These are phyloP conservation scores for Crepidodera aurea DNA, from an alignment of 2,888 invertebrate species.

Conservation along the genomic window DNA sequence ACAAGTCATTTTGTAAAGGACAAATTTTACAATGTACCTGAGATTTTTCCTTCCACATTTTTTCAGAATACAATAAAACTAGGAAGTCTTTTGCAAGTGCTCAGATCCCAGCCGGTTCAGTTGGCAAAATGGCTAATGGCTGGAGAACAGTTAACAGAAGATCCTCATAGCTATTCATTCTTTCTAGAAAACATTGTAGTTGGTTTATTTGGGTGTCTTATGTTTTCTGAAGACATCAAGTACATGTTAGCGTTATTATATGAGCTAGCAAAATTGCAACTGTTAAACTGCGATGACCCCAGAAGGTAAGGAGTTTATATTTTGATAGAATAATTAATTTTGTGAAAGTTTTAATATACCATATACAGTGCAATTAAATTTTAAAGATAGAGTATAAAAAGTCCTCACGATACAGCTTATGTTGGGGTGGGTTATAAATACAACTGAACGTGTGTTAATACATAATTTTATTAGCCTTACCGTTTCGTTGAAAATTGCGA, in stretches of 20 bases:
- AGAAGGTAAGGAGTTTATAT: constrained; percentile 59
- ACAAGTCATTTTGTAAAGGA: too few species aligned
- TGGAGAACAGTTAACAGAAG: constrained; percentile 68
- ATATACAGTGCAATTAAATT: too few species aligned
- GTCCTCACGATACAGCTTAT: too few species aligned
- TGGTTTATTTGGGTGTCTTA: constrained; percentile 77
- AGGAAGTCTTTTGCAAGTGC: constrained; percentile 72
- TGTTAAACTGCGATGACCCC: constrained; percentile 75
- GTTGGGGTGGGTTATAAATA: too few species aligned
- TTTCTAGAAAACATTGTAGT: constrained; percentile 68
- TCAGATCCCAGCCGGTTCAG: constrained; percentile 75
- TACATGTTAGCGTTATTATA: constrained; percentile 71
- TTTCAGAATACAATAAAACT: constrained; percentile 68
- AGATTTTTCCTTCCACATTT: too few species aligned
- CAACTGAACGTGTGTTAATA: too few species aligned
- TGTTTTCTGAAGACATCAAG: constrained; percentile 78
- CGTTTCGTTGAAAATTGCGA: too few species aligned
- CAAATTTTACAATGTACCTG: too few species aligned
- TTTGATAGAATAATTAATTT: neutral
- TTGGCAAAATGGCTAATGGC: constrained; percentile 74
- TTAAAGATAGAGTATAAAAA: too few species aligned
- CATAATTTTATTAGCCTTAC: too few species aligned
- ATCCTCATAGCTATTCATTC: constrained; percentile 49
- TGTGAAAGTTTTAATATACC: too few species aligned
- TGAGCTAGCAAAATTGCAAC: constrained; percentile 76